These are phyloP conservation scores for Peromyscus californicus DNA, from an alignment of 2,113 vertebrate genomes.

Conservation along the genomic window DNA sequence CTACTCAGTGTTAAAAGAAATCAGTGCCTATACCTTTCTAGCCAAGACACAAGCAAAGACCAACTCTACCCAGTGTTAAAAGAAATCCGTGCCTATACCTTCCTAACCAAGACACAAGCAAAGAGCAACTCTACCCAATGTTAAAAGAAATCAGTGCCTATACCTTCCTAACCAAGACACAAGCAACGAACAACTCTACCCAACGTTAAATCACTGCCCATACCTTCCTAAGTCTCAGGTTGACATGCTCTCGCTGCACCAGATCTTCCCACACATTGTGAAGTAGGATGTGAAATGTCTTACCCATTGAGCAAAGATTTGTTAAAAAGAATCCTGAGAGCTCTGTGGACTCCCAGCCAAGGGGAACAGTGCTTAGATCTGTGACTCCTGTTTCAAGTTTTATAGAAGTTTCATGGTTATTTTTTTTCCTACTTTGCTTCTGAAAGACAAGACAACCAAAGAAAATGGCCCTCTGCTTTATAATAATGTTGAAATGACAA, in stretches of 20 bases:
- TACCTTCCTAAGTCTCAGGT: background rate
- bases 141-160: background rate
- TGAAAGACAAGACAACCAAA: conserved; percentile 71
- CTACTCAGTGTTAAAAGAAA: background rate
- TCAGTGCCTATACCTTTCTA: background rate
- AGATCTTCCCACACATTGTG: background rate
- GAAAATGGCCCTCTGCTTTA: conserved; percentile 80
- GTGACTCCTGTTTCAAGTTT: background rate
- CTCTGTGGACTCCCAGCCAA: background rate
- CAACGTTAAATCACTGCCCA: background rate
- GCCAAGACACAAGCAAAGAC: too few relatives aligned
- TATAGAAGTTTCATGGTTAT: conserved; percentile 59
- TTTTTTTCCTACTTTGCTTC: conserved; percentile 71
- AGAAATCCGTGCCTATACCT: background rate
- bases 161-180: background rate
- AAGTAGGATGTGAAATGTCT: background rate
- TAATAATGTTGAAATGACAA: conserved; percentile 74
- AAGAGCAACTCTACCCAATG: background rate
- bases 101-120: background rate
- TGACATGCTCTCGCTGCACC: background rate
- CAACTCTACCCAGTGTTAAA: background rate
- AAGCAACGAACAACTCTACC: background rate
- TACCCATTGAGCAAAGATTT: background rate
- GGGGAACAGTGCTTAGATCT: background rate
- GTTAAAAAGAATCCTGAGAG: background rate